A percentile compares a stretch with the other conserved stretches of the same genome.
phyloP scores from a whole-genome alignment of 2,888 invertebrate genomes.

The Drosophila borborema region DNA sequence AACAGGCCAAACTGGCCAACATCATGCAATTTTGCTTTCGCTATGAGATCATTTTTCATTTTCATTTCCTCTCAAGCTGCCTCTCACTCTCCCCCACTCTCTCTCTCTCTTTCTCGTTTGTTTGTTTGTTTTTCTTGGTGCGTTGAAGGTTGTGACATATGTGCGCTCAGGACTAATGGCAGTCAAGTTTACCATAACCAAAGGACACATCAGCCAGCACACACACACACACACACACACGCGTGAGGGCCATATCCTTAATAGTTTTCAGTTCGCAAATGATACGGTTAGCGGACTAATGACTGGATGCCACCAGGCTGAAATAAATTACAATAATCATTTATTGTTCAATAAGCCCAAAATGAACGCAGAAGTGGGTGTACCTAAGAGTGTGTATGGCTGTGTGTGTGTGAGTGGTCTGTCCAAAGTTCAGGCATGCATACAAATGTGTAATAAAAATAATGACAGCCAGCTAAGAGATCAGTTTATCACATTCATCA shows the following conservation, averaged over 20 bases:
- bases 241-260: slow-evolving; percentile 33
- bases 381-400: not conserved
- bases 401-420: not conserved
- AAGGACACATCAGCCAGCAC: slow-evolving; percentile 32
- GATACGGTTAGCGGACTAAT: slow-evolving; percentile 46
- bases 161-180: slow-evolving; percentile 57
- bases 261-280: slow-evolving; percentile 68
- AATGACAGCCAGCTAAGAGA: not conserved
- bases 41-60: slow-evolving; percentile 75
- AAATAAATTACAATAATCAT: slow-evolving; percentile 58
- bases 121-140: slow-evolving; percentile 43
- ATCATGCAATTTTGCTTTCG: slow-evolving; percentile 52
- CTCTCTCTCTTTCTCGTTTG: slow-evolving; percentile 17
- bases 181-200: slow-evolving; percentile 50
- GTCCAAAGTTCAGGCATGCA: not conserved
- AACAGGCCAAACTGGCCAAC: slow-evolving; percentile 42
- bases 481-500: slow-evolving; percentile 14
- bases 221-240: slow-evolving; percentile 14
- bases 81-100: slow-evolving; percentile 1
- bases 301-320: slow-evolving; percentile 40
- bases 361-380: slow-evolving; percentile 9
- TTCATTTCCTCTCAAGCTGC: slow-evolving; percentile 42
- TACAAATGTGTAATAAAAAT: slow-evolving; percentile 13
- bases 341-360: slow-evolving; percentile 49
- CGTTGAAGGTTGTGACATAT: slow-evolving; percentile 64